Percentiles rank a stretch among this genome's conserved stretches.
Evolutionary conservation across 92 coral and sea anemone species (phyloP).

Genomic region (Zoanthus sociatus): DNA sequence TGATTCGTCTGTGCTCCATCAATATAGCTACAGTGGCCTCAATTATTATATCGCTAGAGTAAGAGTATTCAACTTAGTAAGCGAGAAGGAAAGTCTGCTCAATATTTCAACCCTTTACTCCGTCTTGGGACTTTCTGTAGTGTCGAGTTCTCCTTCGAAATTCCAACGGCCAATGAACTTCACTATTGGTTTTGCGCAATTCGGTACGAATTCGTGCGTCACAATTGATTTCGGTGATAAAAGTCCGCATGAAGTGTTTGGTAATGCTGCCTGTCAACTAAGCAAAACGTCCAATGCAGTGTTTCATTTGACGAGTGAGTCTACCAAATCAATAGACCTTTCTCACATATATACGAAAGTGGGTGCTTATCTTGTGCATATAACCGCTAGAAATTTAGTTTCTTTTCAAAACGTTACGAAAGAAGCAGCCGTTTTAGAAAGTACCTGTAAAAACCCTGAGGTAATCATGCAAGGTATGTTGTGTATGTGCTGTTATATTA

Average conservation of each 20-base stretch:
- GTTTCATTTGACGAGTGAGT: neutral
- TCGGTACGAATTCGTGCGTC: conserved; percentile 79
- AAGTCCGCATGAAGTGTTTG: conserved; percentile 60
- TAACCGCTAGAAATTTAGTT: conserved; percentile 78
- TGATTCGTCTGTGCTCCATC: conserved; percentile 27
- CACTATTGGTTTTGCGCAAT: conserved; percentile 59
- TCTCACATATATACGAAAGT: conserved; percentile 55
- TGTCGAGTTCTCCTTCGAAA: conserved; percentile 76
- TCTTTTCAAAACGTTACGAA: conserved; percentile 48
- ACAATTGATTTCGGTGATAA: conserved; percentile 71
- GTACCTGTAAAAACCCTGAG: conserved; percentile 71
- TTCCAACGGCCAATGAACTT: conserved; percentile 52
- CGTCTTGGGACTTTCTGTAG: conserved; percentile 44
- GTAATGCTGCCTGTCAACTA: conserved; percentile 56
- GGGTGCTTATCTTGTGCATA: conserved; percentile 64
- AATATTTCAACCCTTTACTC: conserved; percentile 55
- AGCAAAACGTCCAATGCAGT: neutral
- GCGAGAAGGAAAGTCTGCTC: conserved; percentile 28
- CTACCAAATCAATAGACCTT: conserved; percentile 23
- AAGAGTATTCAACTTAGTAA: conserved; percentile 77
- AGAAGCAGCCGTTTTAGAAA: conserved; percentile 67
- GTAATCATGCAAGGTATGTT: conserved; percentile 77
- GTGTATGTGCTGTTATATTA: neutral
- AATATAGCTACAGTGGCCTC: conserved; percentile 31
- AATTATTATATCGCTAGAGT: conserved; percentile 49